A percentile compares a stretch with the other conserved stretches of the same genome.
phyloP scores from a whole-genome alignment of 2,888 invertebrate species.

The Caenorhabditis sp. region DNA sequence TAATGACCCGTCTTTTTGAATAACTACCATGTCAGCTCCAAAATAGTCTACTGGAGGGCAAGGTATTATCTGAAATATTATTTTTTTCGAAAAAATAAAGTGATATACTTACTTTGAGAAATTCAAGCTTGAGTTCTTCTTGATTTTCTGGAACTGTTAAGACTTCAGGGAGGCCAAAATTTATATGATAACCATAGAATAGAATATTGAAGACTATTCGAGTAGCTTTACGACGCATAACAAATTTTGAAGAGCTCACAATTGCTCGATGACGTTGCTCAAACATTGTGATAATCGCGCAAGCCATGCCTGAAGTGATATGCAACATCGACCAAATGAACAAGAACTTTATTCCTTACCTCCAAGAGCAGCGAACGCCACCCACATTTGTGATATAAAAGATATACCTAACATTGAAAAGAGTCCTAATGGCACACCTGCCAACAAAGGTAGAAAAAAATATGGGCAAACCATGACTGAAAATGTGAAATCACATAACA shows the following conservation, averaged over 20 bases:
- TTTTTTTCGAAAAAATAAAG: too few relatives aligned
- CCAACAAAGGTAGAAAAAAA: slow-evolving; percentile 8
- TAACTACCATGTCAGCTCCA: neutral
- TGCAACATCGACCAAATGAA: too few relatives aligned
- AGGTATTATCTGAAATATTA: neutral
- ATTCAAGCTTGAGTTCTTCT: neutral
- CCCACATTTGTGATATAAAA: slow-evolving; percentile 9
- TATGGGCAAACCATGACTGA: slow-evolving; percentile 9
- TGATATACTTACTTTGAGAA: neutral
- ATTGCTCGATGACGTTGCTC: slow-evolving; percentile 20
- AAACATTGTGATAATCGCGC: slow-evolving; percentile 9
- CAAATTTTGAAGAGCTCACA: slow-evolving; percentile 9
- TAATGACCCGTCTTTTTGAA: slow-evolving; percentile 18
- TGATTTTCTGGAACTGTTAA: slow-evolving; percentile 19
- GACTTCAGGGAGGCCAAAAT: slow-evolving; percentile 23
- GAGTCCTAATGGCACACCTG: slow-evolving; percentile 6
- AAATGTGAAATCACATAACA: slow-evolving; percentile 24
- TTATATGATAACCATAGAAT: slow-evolving; percentile 16
- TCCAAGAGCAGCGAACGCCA: slow-evolving; percentile 20
- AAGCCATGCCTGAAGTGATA: slow-evolving; percentile 1
- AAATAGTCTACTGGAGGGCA: slow-evolving; percentile 17
- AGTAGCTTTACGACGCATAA: neutral
- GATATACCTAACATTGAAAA: neutral
- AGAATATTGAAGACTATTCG: neutral
- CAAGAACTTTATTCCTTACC: neutral